Evolutionary conservation across 2,113 vertebrate species (phyloP).

Genomic region (Turnix velox): DNA sequence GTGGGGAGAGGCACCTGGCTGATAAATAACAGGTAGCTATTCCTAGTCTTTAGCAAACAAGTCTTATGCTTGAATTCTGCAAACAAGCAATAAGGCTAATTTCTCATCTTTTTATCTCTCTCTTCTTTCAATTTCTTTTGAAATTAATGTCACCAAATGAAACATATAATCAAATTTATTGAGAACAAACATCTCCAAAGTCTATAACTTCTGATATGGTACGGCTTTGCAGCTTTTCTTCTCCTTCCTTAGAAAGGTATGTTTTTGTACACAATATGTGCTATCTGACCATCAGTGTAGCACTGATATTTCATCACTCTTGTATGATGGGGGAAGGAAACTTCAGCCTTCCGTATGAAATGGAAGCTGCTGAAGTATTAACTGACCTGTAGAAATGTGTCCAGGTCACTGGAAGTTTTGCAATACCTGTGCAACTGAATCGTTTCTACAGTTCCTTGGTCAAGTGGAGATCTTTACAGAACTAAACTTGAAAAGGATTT

Average conservation of each 20-base stretch:
- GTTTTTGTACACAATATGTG: background rate
- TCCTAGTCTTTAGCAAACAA: background rate
- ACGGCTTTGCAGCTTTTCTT: background rate
- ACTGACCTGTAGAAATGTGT: background rate
- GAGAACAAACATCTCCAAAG: background rate
- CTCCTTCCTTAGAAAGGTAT: background rate
- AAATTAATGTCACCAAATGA: background rate
- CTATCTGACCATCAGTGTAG: background rate
- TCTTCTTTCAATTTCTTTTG: background rate
- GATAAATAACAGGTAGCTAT: background rate
- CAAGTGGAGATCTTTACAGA: background rate
- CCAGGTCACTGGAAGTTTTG: background rate
- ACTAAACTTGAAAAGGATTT: background rate
- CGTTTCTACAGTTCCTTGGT: background rate
- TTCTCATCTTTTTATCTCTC: background rate
- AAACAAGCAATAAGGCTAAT: background rate
- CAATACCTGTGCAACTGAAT: background rate
- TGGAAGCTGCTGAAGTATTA: background rate
- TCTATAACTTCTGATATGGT: background rate
- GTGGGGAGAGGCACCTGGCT: background rate
- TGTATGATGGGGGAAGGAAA: accelerated
- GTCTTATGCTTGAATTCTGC: background rate
- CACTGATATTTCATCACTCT: background rate
- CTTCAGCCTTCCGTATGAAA: background rate
- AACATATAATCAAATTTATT: background rate